Conservation (phyloP, 2,888 invertebrate species). For the Ligdia adustata region DNA sequence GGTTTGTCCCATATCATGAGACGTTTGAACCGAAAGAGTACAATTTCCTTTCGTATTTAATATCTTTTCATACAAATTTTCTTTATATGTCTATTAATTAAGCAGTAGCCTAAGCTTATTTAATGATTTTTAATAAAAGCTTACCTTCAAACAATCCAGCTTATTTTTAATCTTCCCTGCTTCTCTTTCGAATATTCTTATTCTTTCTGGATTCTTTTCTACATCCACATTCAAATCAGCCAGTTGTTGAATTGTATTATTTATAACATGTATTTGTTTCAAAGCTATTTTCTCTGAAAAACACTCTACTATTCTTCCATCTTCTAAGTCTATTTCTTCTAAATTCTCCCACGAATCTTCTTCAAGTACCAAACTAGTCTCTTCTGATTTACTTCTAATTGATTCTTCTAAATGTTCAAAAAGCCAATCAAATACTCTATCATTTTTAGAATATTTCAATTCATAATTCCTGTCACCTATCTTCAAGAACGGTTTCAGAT, state of each 20-base stretch:
- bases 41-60: too few relatives aligned
- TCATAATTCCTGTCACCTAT: conserved; percentile 47
- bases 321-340: conserved; percentile 48
- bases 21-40: too few relatives aligned
- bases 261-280: conserved; percentile 66
- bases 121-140: too few relatives aligned
- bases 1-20: too few relatives aligned
- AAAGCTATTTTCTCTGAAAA: conserved; percentile 67
- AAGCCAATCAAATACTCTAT: conserved; percentile 65
- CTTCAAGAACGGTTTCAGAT: conserved; percentile 55
- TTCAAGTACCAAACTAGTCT: conserved; percentile 34
- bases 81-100: too few relatives aligned
- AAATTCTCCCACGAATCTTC: conserved; percentile 45
- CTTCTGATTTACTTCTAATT: conserved; percentile 12
- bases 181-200: conserved; percentile 53
- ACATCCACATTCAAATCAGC: conserved; percentile 47
- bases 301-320: conserved; percentile 57
- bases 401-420: conserved; percentile 51
- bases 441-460: conserved; percentile 55
- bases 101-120: too few relatives aligned
- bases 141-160: conserved; percentile 67
- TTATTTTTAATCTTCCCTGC: conserved; percentile 55
- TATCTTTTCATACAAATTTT: too few relatives aligned
- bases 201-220: conserved; percentile 55
- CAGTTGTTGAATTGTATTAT: conserved; percentile 57